A percentile compares a stretch with the other conserved stretches of the same genome.
Conservation (phyloP, 2,888 invertebrate genomes). For the Hoplodrina ambigua region DNA sequence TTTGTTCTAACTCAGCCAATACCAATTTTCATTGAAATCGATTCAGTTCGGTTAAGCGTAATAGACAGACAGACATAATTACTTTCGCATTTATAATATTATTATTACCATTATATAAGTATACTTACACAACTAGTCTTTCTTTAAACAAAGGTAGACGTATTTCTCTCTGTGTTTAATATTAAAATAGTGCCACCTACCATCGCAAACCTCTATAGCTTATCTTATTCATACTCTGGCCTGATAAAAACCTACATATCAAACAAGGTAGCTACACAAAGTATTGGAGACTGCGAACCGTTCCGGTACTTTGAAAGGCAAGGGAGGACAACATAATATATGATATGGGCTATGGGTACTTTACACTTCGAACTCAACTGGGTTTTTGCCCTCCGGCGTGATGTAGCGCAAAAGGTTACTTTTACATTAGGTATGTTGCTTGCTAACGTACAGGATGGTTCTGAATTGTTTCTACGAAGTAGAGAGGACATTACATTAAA, state of each 20-base stretch:
- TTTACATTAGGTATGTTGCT: background rate
- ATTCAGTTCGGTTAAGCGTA: too few relatives aligned
- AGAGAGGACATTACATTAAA: too few relatives aligned
- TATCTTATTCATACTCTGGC: constrained; percentile 15
- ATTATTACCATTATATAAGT: background rate
- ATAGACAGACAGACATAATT: too few relatives aligned
- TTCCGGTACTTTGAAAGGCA: constrained; percentile 51
- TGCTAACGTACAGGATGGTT: background rate
- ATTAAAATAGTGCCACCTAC: background rate
- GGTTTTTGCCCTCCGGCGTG: constrained; percentile 44
- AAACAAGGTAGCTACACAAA: constrained; percentile 23
- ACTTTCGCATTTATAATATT: too few relatives aligned
- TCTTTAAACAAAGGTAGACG: background rate
- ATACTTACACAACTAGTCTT: background rate
- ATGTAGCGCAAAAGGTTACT: constrained; percentile 38
- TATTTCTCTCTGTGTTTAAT: too few relatives aligned
- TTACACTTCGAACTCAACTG: constrained; percentile 43
- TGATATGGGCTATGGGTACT: constrained; percentile 30
- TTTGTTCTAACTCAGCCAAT: too few relatives aligned
- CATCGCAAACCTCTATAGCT: background rate
- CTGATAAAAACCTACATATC: constrained; percentile 26
- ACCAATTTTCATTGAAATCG: too few relatives aligned
- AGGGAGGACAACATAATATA: constrained; percentile 25
- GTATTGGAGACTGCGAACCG: constrained; percentile 33
- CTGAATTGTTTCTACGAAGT: background rate